phyloP scores from a whole-genome alignment of 2,888 invertebrate genomes.

The Drosophila histrio region DNA sequence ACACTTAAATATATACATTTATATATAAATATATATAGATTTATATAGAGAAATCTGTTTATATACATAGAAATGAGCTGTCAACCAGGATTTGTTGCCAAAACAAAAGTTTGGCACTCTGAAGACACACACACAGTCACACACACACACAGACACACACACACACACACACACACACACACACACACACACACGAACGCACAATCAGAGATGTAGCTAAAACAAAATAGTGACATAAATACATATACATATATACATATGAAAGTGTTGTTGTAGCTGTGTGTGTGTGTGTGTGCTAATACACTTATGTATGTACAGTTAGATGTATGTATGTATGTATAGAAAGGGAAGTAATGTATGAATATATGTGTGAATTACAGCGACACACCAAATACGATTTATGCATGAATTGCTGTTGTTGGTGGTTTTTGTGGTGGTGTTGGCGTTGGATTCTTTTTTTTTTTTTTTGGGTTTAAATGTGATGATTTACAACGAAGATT shows the following conservation, averaged over 20 bases:
- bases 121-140: neutral
- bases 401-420: conserved; percentile 46
- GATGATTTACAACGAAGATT: conserved; percentile 63
- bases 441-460: neutral
- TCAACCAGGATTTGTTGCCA: conserved; percentile 63
- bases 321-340: conserved; percentile 10
- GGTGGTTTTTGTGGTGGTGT: conserved; percentile 27
- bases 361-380: conserved; percentile 42
- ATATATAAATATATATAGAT: conserved; percentile 20
- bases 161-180: conserved; percentile 4
- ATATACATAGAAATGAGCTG: conserved; percentile 59
- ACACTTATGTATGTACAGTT: conserved; percentile 9
- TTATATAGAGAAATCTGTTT: conserved; percentile 4
- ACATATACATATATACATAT: conserved; percentile 46
- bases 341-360: conserved; percentile 38
- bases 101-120: conserved; percentile 41
- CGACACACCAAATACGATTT: conserved; percentile 47
- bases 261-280: conserved; percentile 9
- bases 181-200: conserved; percentile 4
- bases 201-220: conserved; percentile 44
- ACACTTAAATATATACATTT: neutral
- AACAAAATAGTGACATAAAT: conserved; percentile 48
- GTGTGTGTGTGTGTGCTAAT: conserved; percentile 17
- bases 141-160: conserved; percentile 3
- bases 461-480: conserved; percentile 14